Percentiles rank a stretch among this genome's conserved stretches.
phyloP scores from a whole-genome alignment of 2,797 vertebrate species.

The Silurus lanzhouensis region DNA sequence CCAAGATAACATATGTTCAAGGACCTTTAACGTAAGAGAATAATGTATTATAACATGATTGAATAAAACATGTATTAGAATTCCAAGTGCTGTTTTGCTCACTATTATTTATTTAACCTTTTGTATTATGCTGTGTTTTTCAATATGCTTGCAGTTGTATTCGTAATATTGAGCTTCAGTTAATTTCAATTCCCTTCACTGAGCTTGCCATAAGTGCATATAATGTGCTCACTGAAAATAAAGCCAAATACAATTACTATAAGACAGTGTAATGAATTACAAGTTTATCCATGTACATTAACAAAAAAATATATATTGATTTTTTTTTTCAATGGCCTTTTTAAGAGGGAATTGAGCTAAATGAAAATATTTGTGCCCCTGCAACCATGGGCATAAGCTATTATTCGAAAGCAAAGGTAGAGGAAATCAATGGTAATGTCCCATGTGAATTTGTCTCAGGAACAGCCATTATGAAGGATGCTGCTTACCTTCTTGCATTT shows the following conservation, averaged over 20 bases:
- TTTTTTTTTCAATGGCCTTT: conserved; percentile 50
- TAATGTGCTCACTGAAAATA: conserved; percentile 38
- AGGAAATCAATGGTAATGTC: conserved; percentile 57
- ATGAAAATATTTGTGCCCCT: conserved; percentile 60
- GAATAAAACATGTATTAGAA: conserved; percentile 17
- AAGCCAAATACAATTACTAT: conserved; percentile 49
- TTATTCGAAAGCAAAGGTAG: conserved; percentile 52
- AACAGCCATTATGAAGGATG: conserved; percentile 47
- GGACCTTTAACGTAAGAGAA: conserved; percentile 15
- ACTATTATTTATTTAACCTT: conserved; percentile 30
- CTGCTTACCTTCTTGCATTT: conserved; percentile 39
- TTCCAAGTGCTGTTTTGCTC: conserved; percentile 19
- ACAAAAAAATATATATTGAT: conserved; percentile 54
- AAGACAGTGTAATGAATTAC: conserved; percentile 47
- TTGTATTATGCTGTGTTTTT: conserved; percentile 26
- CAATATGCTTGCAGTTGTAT: conserved; percentile 5
- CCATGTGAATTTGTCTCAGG: conserved; percentile 49
- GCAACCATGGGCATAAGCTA: conserved; percentile 53
- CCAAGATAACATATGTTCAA: conserved; percentile 41
- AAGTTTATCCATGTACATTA: conserved; percentile 46
- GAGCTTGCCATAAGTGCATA: conserved; percentile 32
- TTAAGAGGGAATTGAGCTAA: conserved; percentile 50
- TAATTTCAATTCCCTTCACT: not conserved
- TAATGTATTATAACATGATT: not conserved
- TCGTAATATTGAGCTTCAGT: conserved; percentile 27